Evolutionary conservation across 2,888 invertebrate species (phyloP).

Genomic region (Neoascia interrupta): DNA sequence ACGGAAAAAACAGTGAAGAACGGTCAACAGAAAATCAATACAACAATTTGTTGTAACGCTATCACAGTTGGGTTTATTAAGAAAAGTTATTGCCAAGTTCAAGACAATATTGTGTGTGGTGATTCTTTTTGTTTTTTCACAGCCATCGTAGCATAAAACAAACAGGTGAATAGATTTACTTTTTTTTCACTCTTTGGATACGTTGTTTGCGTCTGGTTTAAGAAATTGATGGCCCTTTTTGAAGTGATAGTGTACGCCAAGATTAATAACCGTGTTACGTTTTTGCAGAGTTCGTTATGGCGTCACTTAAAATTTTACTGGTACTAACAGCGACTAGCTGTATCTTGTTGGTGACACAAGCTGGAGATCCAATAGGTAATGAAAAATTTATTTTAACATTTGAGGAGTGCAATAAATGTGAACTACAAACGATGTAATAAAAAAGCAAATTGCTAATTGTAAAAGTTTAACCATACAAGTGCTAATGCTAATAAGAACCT

Average conservation of each 20-base stretch:
- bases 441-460: too few relatives aligned
- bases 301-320: conserved; percentile 32
- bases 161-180: background rate
- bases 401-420: too few relatives aligned
- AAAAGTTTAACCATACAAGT: too few relatives aligned
- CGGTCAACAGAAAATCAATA: conserved; percentile 39
- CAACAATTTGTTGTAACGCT: background rate
- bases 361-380: conserved; percentile 70
- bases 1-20: conserved; percentile 4
- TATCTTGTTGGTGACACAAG: conserved; percentile 26
- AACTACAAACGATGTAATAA: too few relatives aligned
- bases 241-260: too few relatives aligned
- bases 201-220: too few relatives aligned
- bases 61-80: background rate
- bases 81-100: conserved; percentile 48
- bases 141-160: too few relatives aligned
- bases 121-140: too few relatives aligned
- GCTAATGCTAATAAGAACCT: too few relatives aligned
- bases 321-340: conserved; percentile 36
- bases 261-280: background rate
- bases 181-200: background rate
- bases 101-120: conserved; percentile 1
- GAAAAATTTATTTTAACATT: too few relatives aligned
- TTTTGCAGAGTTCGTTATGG: conserved; percentile 62
- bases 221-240: too few relatives aligned